Evolutionary conservation across 2,113 vertebrate species (phyloP), one percentile per base, ranked within the genome.

Genomic region (Callopanchax toddi): DNA sequence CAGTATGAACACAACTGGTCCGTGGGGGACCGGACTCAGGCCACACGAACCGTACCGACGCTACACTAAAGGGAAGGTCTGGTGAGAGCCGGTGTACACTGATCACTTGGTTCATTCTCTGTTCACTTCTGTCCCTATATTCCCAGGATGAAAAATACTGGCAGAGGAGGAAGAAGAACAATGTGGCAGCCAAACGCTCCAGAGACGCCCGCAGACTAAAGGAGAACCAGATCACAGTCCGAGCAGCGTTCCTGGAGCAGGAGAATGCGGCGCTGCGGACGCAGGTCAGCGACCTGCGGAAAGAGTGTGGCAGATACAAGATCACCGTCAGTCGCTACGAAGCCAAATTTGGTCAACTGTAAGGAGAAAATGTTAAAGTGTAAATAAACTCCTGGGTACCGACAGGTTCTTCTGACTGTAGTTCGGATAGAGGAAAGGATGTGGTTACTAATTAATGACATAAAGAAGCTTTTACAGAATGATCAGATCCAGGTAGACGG

Each of bases 151-250:
- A 98, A 0, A 97, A 94, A 42, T 99, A 99, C 18, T 99, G 97
- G 97, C 92, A 95, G 3, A 91, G 96, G 55, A 92, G 97, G 70
- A 96, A 95, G 90, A 99, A 99, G 89, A 99, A 99, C 79, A 99
- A 98, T 0, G 49, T 98, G 81, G 97, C 97, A 0, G 97, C 97
- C 9, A 98, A 99, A 62, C 95, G 97, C 39, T 99, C 97, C 0
- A 94, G 97, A 1, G 97, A 98, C 0, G 97, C 97, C 39, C 93
- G 97, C 46, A 90, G 97, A 10, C 73, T 99, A 58, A 99, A 99
- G 89, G 97, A 98, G 82, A 99, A 99, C 68, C 97, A 98, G 92
- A 99, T 99, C 91, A 96, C 95, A 0, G 96, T 99, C 66, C 91
- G 97, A 60, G 96, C 97, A 0, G 95, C 97, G 29, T 99, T 99